Percentiles rank a stretch among this genome's conserved stretches.
Conservation (phyloP, 2,888 invertebrate genomes). For the Limnephilus rhombicus region DNA sequence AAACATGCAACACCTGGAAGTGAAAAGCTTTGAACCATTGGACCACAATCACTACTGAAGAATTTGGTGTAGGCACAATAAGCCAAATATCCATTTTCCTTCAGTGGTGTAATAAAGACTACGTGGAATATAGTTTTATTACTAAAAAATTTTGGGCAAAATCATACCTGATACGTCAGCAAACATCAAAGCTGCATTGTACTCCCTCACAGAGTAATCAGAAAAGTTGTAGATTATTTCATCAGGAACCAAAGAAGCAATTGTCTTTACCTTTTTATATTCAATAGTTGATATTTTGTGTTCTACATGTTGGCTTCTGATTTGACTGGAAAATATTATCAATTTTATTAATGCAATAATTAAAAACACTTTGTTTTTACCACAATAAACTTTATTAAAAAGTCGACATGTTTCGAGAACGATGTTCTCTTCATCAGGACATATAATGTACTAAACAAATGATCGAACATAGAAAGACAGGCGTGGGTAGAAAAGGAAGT, state of each 20-base stretch:
- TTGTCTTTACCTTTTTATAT: conserved; percentile 71
- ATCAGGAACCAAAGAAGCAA: conserved; percentile 82
- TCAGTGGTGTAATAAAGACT: no score
- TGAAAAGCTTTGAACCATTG: not conserved
- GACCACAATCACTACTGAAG: not conserved
- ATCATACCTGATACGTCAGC: conserved; percentile 80
- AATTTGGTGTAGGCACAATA: no score
- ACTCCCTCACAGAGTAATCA: conserved; percentile 76
- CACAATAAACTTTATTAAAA: no score
- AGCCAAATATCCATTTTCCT: no score
- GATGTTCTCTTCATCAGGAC: no score
- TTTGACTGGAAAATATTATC: not conserved
- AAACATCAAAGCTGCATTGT: conserved; percentile 80
- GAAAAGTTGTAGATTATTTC: conserved; percentile 80
- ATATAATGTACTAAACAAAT: no score
- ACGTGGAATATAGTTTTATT: not conserved
- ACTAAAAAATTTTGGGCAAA: not conserved
- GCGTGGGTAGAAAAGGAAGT: no score
- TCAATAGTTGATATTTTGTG: conserved; percentile 10
- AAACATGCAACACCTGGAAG: not conserved
- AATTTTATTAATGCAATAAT: no score
- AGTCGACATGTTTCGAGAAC: no score
- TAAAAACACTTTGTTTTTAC: no score
- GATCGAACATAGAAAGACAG: no score
- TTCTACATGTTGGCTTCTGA: not conserved